Conservation (phyloP, 64 coral and sea anemone genomes). For the Anthopleura sola region DNA sequence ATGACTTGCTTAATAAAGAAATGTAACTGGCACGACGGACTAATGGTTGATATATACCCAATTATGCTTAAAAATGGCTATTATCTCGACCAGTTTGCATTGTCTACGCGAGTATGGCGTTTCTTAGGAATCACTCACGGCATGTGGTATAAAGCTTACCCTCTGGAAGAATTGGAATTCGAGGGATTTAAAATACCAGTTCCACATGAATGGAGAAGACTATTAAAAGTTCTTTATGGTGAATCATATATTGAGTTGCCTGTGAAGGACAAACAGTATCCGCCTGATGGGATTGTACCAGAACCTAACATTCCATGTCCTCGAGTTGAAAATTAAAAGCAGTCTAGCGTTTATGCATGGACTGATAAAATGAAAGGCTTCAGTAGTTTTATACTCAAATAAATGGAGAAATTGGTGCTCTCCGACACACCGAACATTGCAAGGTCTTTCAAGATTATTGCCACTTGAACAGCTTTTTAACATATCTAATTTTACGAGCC, state of each 20-base stretch:
- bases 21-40: constrained; percentile 17
- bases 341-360: no score
- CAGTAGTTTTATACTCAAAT: no score
- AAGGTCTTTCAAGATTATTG: no score
- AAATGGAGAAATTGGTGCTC: no score
- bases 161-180: not conserved
- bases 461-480: no score
- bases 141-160: not conserved
- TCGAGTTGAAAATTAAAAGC: no score
- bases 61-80: not conserved
- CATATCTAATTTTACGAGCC: no score
- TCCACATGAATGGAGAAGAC: not conserved
- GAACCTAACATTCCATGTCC: not conserved
- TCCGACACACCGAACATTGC: no score
- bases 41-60: constrained; percentile 22
- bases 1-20: not conserved
- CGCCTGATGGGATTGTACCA: not conserved
- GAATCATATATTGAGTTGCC: not conserved
- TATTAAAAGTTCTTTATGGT: not conserved
- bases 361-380: no score
- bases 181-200: not conserved
- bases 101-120: not conserved
- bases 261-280: not conserved
- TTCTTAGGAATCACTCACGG: not conserved
- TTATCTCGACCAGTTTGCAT: not conserved